Evolutionary conservation across 2,797 vertebrate genomes (phyloP), one percentile per base, ranked within the genome.

Genomic region (Gallinago stenura): DNA sequence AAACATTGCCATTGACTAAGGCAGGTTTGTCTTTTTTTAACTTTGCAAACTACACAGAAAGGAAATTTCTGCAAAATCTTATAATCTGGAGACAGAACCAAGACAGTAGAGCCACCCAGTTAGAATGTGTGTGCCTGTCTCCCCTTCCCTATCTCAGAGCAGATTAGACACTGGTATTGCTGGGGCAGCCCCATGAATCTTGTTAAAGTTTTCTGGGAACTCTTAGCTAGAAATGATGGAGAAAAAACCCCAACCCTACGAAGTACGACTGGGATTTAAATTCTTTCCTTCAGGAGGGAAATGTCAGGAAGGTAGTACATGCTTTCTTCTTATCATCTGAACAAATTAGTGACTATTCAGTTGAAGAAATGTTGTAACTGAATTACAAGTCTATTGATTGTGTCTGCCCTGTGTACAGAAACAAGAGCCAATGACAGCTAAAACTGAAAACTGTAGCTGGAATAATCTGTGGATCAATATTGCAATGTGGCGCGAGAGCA

Each of bases 391-490:
- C 24, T 68, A 1, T 83, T 76, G 46, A 20, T 81, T 78, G 80
- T 69, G 33, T 35, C 25, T 85, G 31, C 10, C n/a, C 26, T 2
- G 1, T 31, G 25, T 28, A 48, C 9, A 26, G 56, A 72, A 82
- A 60, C n/a, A 50, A 43, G 31, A 79, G n/a, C 8, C 31, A 30
- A 8, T 30, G 73, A 65, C 26, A 64, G 7, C 12, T 54, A 19
- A 26, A 48, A 7, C 6, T 26, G 45, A 33, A 10, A 61, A 10
- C 1, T 30, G 31, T 26, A 37, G 25, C 64, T 56, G 73, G 31
- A 25, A 7, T 22, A 0, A 10, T 12, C 43, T 2, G 3, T 24
- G 43, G 51, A 0, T 30, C 1, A 7, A 0, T 5, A 0, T 6
- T 77, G 83, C 90, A 83, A 2, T 46, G 2, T 22, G 7, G 21